phyloP scores from a whole-genome alignment of 2,888 invertebrate genomes.

The Hyposoter didymator region DNA sequence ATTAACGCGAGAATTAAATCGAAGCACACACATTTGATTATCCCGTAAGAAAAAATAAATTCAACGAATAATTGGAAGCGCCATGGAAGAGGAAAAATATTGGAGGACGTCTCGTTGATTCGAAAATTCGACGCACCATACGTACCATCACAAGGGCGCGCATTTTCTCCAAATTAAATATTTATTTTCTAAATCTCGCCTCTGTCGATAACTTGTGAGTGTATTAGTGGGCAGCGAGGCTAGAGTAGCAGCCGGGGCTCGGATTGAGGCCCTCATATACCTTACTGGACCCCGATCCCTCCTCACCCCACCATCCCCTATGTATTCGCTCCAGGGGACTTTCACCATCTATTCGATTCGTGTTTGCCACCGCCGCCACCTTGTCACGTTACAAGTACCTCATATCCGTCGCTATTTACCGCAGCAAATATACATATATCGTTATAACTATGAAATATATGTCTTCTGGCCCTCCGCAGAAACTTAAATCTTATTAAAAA shows the following conservation, averaged over 20 bases:
- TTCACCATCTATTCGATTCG: conserved; percentile 82
- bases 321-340: conserved; percentile 76
- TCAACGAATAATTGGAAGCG: conserved; percentile 4
- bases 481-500: too few relatives aligned
- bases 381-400: conserved; percentile 80
- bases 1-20: conserved; percentile 22
- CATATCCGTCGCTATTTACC: conserved; percentile 69
- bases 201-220: conserved; percentile 75
- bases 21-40: conserved; percentile 53
- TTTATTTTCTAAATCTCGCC: conserved; percentile 38
- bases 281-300: conserved; percentile 79
- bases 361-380: conserved; percentile 74
- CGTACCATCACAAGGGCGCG: conserved; percentile 81
- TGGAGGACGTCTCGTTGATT: neutral
- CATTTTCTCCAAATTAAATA: conserved; percentile 75
- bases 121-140: conserved; percentile 71
- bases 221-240: conserved; percentile 82
- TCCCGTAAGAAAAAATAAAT: conserved; percentile 37
- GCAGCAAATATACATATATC: conserved; percentile 6
- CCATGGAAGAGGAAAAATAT: conserved; percentile 8
- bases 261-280: conserved; percentile 84
- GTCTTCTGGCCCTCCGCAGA: conserved; percentile 57
- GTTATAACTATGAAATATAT: neutral
- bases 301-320: conserved; percentile 73
- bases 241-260: conserved; percentile 82